Conservation (phyloP, 2,797 vertebrate species). For the Dipus sagitta region DNA sequence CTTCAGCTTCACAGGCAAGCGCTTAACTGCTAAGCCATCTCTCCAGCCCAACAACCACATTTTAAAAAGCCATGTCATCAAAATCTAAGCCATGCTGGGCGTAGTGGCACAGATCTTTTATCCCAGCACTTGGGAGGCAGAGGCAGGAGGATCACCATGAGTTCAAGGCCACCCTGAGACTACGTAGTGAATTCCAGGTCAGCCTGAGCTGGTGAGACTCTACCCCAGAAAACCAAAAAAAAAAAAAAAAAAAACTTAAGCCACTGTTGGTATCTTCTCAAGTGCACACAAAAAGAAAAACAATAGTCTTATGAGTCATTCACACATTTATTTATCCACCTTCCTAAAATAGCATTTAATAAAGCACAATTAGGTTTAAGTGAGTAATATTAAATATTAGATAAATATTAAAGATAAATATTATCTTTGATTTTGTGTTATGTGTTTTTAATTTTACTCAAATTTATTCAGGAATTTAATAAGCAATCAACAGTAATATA, state of each 20-base stretch:
- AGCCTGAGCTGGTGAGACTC: too few relatives aligned
- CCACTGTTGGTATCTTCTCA: not conserved
- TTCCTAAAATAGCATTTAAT: not conserved
- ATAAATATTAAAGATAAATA: too few relatives aligned
- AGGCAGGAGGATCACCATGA: too few relatives aligned
- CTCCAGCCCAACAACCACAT: not conserved
- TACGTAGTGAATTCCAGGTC: too few relatives aligned
- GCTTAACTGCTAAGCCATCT: too few relatives aligned
- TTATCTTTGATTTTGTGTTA: not conserved
- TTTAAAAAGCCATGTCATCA: not conserved
- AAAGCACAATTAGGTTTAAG: not conserved
- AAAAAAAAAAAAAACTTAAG: not conserved
- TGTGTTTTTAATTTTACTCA: conserved; percentile 49
- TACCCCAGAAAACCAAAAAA: too few relatives aligned
- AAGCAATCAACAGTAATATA: not conserved
- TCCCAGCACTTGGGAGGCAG: too few relatives aligned
- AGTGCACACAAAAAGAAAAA: not conserved
- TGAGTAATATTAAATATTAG: conserved; percentile 43
- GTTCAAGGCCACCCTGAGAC: too few relatives aligned
- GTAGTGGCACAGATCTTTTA: too few relatives aligned
- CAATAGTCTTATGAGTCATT: not conserved
- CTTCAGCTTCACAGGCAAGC: too few relatives aligned
- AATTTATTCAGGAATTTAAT: conserved; percentile 42
- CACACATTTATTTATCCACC: not conserved
- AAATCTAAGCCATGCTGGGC: too few relatives aligned